phyloP scores from a whole-genome alignment of 2,113 vertebrate genomes.

The Trinectes maculatus region DNA sequence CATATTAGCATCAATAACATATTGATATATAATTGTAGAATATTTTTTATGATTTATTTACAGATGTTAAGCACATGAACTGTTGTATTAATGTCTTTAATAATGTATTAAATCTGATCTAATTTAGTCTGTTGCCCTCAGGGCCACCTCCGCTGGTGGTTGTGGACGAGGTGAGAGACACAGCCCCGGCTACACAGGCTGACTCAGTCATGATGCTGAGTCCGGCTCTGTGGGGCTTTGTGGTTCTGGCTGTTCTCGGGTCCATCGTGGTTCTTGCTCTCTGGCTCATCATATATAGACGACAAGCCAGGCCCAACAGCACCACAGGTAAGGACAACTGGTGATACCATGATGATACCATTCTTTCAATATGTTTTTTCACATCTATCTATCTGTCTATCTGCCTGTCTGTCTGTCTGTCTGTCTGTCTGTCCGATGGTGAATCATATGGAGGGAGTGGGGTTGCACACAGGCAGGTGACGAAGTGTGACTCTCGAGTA shows the following conservation, averaged over 20 bases:
- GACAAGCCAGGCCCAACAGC: slow-evolving; percentile 24
- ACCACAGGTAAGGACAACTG: slow-evolving; percentile 47
- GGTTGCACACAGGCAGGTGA: slow-evolving; percentile 38
- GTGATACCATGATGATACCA: too few relatives aligned
- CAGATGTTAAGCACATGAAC: slow-evolving; percentile 1
- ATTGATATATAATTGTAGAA: too few relatives aligned
- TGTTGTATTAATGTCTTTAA: too few relatives aligned
- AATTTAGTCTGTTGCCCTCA: slow-evolving; percentile 34
- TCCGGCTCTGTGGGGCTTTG: slow-evolving; percentile 62
- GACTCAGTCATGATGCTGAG: background rate
- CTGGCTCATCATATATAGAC: slow-evolving; percentile 74
- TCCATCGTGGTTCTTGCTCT: slow-evolving; percentile 68
- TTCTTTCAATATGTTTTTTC: too few relatives aligned
- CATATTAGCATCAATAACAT: too few relatives aligned
- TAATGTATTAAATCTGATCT: too few relatives aligned
- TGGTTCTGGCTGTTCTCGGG: slow-evolving; percentile 48
- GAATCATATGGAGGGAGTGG: slow-evolving; percentile 35
- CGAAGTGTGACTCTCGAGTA: slow-evolving; percentile 59
- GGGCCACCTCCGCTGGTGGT: background rate
- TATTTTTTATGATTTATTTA: too few relatives aligned
- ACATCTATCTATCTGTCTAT: too few relatives aligned
- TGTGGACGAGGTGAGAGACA: slow-evolving; percentile 1
- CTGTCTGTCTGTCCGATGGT: too few relatives aligned
- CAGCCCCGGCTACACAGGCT: background rate
- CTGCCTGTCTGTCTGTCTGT: too few relatives aligned